Evolutionary conservation across 53 echinoderm and acorn worm species (phyloP).

Genomic region (Temnopleurus reevesii): DNA sequence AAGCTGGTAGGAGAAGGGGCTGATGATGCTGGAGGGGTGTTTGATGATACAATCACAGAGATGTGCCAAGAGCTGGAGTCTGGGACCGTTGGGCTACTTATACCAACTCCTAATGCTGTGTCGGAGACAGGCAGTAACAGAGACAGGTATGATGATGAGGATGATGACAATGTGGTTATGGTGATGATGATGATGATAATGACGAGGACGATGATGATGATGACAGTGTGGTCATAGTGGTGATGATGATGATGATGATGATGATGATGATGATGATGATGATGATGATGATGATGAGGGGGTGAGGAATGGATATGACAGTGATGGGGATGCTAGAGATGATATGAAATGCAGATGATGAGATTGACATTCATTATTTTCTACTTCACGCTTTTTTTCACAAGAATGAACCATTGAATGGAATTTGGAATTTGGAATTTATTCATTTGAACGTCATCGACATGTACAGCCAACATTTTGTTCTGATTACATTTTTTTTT

Average conservation of each 20-base stretch:
- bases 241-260: background rate
- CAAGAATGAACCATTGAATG: too few species aligned
- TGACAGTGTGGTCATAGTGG: background rate
- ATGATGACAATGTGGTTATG: background rate
- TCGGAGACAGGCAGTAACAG: constrained; percentile 95
- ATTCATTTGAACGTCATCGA: too few species aligned
- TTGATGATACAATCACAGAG: constrained; percentile 99
- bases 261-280: constrained; percentile 21
- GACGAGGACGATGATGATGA: background rate
- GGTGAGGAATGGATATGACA: background rate
- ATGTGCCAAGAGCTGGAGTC: constrained; percentile 99
- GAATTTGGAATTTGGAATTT: too few species aligned
- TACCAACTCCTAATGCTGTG: constrained; percentile 88
- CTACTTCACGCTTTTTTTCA: too few species aligned
- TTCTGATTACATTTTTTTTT: too few species aligned
- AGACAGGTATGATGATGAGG: constrained; percentile 71
- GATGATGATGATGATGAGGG: background rate
- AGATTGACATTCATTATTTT: too few species aligned
- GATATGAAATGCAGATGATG: too few species aligned
- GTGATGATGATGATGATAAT: background rate
- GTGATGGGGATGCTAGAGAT: background rate
- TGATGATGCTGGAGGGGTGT: constrained; percentile 97
- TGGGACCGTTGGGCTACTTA: constrained; percentile 85
- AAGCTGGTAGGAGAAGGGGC: constrained; percentile 98
- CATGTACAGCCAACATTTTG: too few species aligned